phyloP scores from a whole-genome alignment of 2,113 vertebrate species.

The Perca schrenkii region DNA sequence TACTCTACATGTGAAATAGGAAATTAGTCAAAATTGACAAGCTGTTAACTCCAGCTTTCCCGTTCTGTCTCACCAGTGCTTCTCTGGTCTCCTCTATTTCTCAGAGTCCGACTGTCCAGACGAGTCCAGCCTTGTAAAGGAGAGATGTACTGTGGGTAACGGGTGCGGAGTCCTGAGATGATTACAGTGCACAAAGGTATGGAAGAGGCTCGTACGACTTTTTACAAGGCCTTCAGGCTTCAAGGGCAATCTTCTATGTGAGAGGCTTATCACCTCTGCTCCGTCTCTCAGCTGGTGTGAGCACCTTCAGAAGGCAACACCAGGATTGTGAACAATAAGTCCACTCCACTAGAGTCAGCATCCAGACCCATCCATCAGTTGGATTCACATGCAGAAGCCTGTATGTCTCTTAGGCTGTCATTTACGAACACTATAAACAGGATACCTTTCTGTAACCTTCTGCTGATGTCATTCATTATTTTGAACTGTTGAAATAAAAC shows the following conservation, averaged over 20 bases:
- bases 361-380: constrained; percentile 27
- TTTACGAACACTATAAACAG: neutral
- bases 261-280: constrained; percentile 56
- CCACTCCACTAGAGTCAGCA: neutral
- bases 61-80: neutral
- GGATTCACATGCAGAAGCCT: constrained; percentile 24
- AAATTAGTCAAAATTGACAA: constrained; percentile 16
- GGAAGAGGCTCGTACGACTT: constrained; percentile 54
- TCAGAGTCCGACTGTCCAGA: constrained; percentile 42
- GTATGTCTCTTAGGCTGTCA: neutral
- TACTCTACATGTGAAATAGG: neutral
- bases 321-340: constrained; percentile 56
- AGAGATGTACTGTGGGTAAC: constrained; percentile 45
- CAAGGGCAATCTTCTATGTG: constrained; percentile 27
- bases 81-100: constrained; percentile 13
- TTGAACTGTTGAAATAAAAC: neutral
- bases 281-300: constrained; percentile 43
- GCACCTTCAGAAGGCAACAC: constrained; percentile 29
- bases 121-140: constrained; percentile 49
- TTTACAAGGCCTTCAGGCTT: constrained; percentile 65
- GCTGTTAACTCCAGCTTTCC: constrained; percentile 15
- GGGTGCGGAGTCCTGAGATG: constrained; percentile 37
- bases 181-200: constrained; percentile 71
- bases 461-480: neutral
- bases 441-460: neutral